A percentile compares a stretch with the other conserved stretches of the same genome.
These are phyloP conservation scores for Dascyllus trimaculatus DNA, from an alignment of 2,113 vertebrate species.

Conservation along the genomic window DNA sequence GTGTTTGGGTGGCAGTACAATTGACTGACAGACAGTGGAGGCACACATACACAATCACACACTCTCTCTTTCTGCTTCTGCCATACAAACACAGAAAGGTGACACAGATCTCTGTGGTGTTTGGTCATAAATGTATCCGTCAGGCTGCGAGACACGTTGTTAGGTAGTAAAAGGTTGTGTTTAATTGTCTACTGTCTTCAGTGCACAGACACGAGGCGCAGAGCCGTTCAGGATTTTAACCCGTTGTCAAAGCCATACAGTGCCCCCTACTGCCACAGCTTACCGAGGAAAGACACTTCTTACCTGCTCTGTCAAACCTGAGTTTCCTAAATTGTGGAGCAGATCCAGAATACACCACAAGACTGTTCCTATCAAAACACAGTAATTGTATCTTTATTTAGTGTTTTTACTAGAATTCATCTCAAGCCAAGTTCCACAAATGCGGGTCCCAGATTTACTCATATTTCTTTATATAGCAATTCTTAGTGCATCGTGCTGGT, in stretches of 20 bases:
- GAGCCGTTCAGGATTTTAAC: conserved; percentile 31
- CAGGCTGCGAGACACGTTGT: conserved; percentile 18
- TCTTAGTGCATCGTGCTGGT: neutral
- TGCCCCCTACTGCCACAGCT: conserved; percentile 82
- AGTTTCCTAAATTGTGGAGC: conserved; percentile 3
- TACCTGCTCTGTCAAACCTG: conserved; percentile 8
- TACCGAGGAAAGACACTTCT: conserved; percentile 16
- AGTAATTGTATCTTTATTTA: neutral
- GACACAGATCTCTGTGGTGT: neutral
- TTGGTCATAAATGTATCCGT: conserved; percentile 4
- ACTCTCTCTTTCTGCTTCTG: conserved; percentile 3
- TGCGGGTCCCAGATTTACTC: neutral
- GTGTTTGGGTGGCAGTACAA: conserved; percentile 64
- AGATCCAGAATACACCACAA: neutral
- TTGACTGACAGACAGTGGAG: conserved; percentile 57
- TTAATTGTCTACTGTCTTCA: conserved; percentile 29
- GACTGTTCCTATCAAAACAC: neutral
- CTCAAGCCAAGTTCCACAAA: neutral
- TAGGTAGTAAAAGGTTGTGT: conserved; percentile 48
- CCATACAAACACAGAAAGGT: conserved; percentile 4
- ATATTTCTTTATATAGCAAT: neutral
- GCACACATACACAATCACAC: conserved; percentile 41
- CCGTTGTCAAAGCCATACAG: conserved; percentile 81
- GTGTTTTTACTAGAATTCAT: neutral
- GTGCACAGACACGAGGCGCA: conserved; percentile 27